Percentiles rank a stretch among this genome's conserved stretches.
Evolutionary conservation across 2,797 vertebrate species (phyloP).

Genomic region (Gymnocypris eckloni): DNA sequence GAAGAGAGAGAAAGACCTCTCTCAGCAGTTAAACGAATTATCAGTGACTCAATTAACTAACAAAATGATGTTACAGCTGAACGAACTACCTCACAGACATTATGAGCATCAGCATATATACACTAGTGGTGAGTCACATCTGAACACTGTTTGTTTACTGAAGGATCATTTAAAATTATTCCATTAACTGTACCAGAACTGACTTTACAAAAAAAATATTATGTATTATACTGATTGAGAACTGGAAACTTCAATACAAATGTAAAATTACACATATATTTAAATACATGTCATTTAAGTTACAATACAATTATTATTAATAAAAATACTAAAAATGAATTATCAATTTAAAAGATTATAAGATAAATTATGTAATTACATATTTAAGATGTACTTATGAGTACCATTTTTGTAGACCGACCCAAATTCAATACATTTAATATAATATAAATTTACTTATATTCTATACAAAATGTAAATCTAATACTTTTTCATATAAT

Average conservation of each 20-base stretch:
- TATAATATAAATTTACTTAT: neutral
- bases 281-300: neutral
- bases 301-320: neutral
- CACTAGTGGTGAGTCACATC: neutral
- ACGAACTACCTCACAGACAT: slow-evolving; percentile 1
- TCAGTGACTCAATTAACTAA: slow-evolving; percentile 13
- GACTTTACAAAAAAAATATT: neutral
- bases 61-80: too few relatives aligned
- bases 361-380: too few relatives aligned
- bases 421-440: neutral
- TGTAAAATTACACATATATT: neutral
- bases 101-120: neutral
- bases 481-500: too few relatives aligned
- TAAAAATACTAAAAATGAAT: neutral
- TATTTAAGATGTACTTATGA: neutral
- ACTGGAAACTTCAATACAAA: neutral
- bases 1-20: too few relatives aligned
- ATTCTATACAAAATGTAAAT: neutral
- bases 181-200: neutral
- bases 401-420: neutral
- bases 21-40: too few relatives aligned
- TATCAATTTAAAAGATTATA: neutral
- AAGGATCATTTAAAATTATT: neutral
- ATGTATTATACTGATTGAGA: neutral
- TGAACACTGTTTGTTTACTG: neutral